phyloP scores from a whole-genome alignment of 2,888 invertebrate genomes.

The Priocnemis perturbator region DNA sequence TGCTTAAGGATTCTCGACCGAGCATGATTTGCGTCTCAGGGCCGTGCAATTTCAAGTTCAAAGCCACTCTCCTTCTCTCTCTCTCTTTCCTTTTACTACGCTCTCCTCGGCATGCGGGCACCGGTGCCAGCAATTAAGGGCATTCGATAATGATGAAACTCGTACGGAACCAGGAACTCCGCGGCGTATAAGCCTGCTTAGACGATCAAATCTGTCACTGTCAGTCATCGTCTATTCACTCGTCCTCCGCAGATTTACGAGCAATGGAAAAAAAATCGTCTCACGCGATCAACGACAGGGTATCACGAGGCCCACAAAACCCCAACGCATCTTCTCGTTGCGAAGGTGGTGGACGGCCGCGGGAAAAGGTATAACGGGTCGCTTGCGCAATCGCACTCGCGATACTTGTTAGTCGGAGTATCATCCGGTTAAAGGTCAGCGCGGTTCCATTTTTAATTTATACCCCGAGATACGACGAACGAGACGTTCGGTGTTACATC shows the following conservation, averaged over 20 bases:
- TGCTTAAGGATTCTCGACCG: conserved; percentile 39
- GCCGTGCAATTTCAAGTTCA: conserved; percentile 51
- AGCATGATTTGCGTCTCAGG: conserved; percentile 54
- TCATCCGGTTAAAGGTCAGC: too few relatives aligned
- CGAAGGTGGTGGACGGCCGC: not conserved
- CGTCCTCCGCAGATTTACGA: conserved; percentile 3
- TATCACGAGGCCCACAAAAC: conserved; percentile 16
- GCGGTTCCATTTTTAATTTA: too few relatives aligned
- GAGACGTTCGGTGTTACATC: not conserved
- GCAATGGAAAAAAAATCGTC: conserved; percentile 27
- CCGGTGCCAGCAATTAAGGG: conserved; percentile 53
- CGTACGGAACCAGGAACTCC: conserved; percentile 36
- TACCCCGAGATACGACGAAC: too few relatives aligned
- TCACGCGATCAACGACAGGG: conserved; percentile 11
- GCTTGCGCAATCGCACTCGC: not conserved
- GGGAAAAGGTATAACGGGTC: conserved; percentile 12
- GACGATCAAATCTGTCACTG: conserved; percentile 55
- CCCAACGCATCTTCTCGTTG: not conserved
- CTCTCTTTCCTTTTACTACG: conserved; percentile 4
- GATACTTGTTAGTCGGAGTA: too few relatives aligned
- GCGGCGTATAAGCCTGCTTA: conserved; percentile 33
- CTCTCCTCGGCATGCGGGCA: conserved; percentile 16
- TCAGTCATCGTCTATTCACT: conserved; percentile 48
- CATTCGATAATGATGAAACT: conserved; percentile 56
- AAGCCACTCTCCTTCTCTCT: conserved; percentile 23